Evolutionary conservation across 30 jellyfish, hydroid and myxozoan species (phyloP).

Genomic region (Mastigias papua): DNA sequence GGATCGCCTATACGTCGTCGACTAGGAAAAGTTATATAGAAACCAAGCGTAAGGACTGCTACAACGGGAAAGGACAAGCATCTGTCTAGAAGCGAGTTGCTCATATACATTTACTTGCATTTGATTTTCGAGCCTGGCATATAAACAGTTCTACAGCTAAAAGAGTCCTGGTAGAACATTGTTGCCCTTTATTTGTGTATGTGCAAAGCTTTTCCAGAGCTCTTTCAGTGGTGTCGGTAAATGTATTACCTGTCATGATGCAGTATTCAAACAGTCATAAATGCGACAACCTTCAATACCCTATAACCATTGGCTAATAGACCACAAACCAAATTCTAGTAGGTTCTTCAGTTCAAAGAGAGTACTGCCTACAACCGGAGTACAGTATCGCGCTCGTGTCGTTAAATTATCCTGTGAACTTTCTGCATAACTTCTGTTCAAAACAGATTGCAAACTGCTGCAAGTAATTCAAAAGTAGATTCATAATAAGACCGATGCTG

Average conservation of each 20-base stretch:
- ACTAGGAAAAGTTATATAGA: too few relatives aligned
- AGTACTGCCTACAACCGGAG: too few relatives aligned
- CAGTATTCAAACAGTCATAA: background rate
- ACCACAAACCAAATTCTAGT: background rate
- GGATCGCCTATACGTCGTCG: too few relatives aligned
- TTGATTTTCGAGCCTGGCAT: too few relatives aligned
- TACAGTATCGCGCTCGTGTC: background rate
- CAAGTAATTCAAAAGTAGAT: background rate
- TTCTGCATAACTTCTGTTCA: background rate
- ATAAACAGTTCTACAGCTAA: too few relatives aligned
- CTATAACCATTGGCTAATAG: background rate
- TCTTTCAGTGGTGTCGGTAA: background rate
- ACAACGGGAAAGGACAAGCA: too few relatives aligned
- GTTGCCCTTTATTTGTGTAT: too few relatives aligned
- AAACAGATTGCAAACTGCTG: background rate
- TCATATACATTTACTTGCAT: too few relatives aligned
- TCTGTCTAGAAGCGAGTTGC: too few relatives aligned
- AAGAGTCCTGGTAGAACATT: too few relatives aligned
- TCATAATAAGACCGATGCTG: constrained; percentile 7
- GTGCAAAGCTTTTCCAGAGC: background rate
- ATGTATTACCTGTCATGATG: background rate
- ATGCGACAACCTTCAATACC: background rate
- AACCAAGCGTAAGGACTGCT: too few relatives aligned
- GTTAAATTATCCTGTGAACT: background rate
- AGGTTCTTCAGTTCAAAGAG: background rate